phyloP scores from a whole-genome alignment of 1,140 invertebrate species.

The Drosophila prosaltans region DNA sequence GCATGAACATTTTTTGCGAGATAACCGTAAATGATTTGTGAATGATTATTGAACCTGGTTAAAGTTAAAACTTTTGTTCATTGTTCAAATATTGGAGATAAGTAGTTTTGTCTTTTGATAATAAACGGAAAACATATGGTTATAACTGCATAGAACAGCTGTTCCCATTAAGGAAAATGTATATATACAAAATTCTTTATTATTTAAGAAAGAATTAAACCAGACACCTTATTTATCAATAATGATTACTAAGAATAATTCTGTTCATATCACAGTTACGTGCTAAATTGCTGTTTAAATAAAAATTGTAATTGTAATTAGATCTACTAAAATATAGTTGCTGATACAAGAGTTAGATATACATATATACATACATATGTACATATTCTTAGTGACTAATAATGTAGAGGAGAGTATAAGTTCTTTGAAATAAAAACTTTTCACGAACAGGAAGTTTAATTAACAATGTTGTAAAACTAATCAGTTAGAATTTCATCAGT shows the following conservation, averaged over 20 bases:
- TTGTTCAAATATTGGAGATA: background rate
- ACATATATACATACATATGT: too few relatives aligned
- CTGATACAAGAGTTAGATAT: too few relatives aligned
- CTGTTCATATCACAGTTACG: background rate
- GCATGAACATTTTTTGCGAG: background rate
- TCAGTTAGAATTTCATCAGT: too few relatives aligned
- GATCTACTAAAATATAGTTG: background rate
- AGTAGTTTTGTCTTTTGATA: background rate
- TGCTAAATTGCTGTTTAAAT: too few relatives aligned
- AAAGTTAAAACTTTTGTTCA: conserved; percentile 12
- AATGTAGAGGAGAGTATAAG: too few relatives aligned
- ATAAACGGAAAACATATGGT: background rate
- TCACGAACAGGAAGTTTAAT: too few relatives aligned
- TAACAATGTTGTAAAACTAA: too few relatives aligned
- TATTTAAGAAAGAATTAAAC: background rate
- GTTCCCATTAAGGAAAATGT: background rate
- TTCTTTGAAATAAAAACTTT: too few relatives aligned
- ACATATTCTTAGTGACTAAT: too few relatives aligned
- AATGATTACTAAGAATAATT: background rate
- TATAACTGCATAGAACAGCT: background rate
- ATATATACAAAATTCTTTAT: background rate
- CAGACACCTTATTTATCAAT: background rate
- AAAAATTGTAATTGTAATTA: background rate
- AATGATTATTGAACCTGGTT: conserved; percentile 17
- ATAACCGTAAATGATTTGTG: conserved; percentile 8